Conservation (phyloP, 1,140 invertebrate genomes). For the Neodiprion virginianus region DNA sequence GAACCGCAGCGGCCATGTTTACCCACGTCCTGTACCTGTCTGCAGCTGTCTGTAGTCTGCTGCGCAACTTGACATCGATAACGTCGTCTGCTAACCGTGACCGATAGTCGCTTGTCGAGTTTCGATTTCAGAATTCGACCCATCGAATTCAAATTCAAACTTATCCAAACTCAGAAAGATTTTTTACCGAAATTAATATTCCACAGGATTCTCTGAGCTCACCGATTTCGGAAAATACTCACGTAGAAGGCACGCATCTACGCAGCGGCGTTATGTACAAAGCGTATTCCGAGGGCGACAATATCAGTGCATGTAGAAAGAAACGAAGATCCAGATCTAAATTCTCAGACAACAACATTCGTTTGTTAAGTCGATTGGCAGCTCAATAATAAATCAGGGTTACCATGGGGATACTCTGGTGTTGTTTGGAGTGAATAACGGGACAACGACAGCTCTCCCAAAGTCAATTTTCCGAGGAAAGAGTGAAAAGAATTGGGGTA, state of each 20-base stretch:
- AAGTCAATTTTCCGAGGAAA: neutral
- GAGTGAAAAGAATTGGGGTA: neutral
- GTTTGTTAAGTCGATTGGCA: neutral
- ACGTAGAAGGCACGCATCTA: too few relatives aligned
- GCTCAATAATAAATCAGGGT: neutral
- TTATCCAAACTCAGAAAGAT: neutral
- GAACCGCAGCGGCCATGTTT: slow-evolving; percentile 48
- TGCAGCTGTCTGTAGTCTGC: neutral
- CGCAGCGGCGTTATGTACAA: too few relatives aligned
- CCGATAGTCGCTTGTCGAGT: neutral
- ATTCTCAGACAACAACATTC: neutral
- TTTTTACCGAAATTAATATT: too few relatives aligned
- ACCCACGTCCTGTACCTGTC: slow-evolving; percentile 25
- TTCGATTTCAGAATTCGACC: neutral
- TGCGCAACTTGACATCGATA: neutral
- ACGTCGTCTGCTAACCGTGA: neutral
- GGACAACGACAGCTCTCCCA: neutral
- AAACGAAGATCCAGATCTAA: neutral
- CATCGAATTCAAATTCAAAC: neutral
- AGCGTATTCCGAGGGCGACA: too few relatives aligned
- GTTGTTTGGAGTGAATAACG: slow-evolving; percentile 8
- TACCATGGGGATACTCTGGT: slow-evolving; percentile 13
- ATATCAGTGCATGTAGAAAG: neutral
- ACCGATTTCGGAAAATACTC: too few relatives aligned
- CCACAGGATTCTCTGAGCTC: too few relatives aligned